Base-by-base conservation (phyloP, 92 coral and sea anemone genomes). In the Bergia sp. region DNA sequence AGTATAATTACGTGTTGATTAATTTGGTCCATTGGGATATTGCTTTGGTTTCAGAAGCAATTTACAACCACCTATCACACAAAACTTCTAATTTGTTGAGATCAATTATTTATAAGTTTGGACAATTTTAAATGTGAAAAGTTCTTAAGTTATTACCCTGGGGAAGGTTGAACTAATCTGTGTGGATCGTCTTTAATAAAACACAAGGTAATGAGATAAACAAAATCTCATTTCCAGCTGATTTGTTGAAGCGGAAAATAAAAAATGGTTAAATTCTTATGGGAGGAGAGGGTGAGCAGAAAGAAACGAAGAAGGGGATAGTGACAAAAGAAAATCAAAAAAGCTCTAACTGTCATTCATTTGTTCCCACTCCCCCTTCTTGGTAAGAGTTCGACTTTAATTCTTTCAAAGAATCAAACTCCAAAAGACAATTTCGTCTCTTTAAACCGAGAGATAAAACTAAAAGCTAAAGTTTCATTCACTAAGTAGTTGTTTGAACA, bases 211-310 rank as follows among this genome's bases (percentile, higher is more conserved):
- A 41, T 76, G 18, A 41, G 79, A 15, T 16, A 75, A 39, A 75
- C 69, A 75, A 75, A 75, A 39, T 75, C 49, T 75, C 21, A 6
- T 75, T 75, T 41, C 47, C 16, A 7, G 29, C 43, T 21, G 3
- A 40, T 75, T 75, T 75, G 79, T 75, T 39, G 10, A 21, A 38
- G 5, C 15, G 49, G 69, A 61, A 61, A 61, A 61, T 18, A 2
- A 11, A 4, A 18, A 16, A 61, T 61, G 15, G 50, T 61, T 20
- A 16, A 57, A 41, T 18, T 76, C 13, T 10, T 76, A n/a, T 39
- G 79, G 79, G 79, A 76, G 79, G 79, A 76, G 79, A 76, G 79
- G 79, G 79, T 76, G 23, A 41, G 79, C 18, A 40, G 45, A 3
- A 5, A 44, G 6, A 40, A 15, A 76, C 79, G 5, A 39, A 39